phyloP scores from a whole-genome alignment of 2,888 invertebrate species.

The Eueremaeus valkanovi region DNA sequence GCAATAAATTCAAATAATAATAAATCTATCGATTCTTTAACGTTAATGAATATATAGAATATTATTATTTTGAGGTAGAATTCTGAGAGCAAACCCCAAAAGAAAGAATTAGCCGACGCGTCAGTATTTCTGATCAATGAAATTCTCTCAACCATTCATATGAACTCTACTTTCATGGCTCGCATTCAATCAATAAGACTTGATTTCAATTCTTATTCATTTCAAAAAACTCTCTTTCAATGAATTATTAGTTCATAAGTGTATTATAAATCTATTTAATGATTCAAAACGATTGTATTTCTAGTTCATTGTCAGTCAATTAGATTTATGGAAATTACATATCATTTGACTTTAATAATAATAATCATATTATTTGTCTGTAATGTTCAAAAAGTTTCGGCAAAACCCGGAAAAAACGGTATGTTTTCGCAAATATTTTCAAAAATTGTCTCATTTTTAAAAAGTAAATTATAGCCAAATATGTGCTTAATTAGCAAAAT shows the following conservation, averaged over 20 bases:
- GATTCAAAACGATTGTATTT: too few species aligned
- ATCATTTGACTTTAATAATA: not conserved
- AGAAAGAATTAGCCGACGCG: not conserved
- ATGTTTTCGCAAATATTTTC: too few species aligned
- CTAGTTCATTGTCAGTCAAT: not conserved
- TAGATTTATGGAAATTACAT: not conserved
- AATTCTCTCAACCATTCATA: too few species aligned
- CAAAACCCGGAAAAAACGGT: not conserved
- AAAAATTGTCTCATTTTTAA: too few species aligned
- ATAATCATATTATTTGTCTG: not conserved
- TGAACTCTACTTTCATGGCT: too few species aligned
- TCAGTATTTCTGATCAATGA: not conserved
- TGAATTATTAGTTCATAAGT: too few species aligned
- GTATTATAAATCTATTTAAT: too few species aligned
- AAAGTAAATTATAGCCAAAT: too few species aligned
- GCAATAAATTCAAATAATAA: not conserved
- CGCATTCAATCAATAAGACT: too few species aligned
- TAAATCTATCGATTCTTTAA: not conserved
- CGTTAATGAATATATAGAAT: constrained; percentile 10
- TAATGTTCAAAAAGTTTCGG: not conserved
- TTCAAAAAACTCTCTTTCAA: too few species aligned
- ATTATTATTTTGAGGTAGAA: not conserved
- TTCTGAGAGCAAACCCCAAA: not conserved
- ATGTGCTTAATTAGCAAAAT: too few species aligned
- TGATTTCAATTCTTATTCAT: too few species aligned